Base-by-base conservation (phyloP, 64 coral and sea anemone species). In the Dendronephthya gigantea region DNA sequence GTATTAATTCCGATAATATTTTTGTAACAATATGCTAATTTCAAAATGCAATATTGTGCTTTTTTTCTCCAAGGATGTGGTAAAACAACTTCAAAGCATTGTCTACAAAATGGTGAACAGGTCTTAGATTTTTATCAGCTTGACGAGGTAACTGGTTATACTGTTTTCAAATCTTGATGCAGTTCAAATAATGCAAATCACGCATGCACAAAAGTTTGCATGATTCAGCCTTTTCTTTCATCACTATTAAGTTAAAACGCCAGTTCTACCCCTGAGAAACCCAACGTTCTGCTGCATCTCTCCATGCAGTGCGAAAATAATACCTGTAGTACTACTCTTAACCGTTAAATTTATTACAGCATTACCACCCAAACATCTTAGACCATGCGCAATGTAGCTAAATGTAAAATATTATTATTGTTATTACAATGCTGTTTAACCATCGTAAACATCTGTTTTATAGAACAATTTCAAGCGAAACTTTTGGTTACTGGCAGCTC, bases 111-210 rank as follows among this genome's bases (percentile, higher is more conserved):
- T 39, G 72, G 72, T 36, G 30, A 35, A 39, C 32, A 79, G 32
- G 36, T 79, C 15, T 79, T 79, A 79, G 28, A 79, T 79, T 79
- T 79, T 39, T 79, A 79, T 79, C 72, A 79, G 36, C 72, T 79
- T 29, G 32, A 79, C 29, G 29, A 79, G 72, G 72, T 79, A 79
- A 19, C 17, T 16, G 1, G 55, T 62, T 62, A n/a, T n/a, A n/a
- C n/a, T n/a, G n/a, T n/a, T n/a, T n/a, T n/a, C n/a, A 52, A 22
- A 52, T 52, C 50, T 52, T 52, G 1, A 52, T 8, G 50, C 50
- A 12, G 23, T 52, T 52, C n/a, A n/a, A n/a, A n/a, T 45, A 4
- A 45, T 66, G 3, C 29, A 30, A 66, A 15, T n/a, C 29, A 66
- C 14, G 6, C 58, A 66, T n/a, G 58, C 29, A 66, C 58, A 3